Conservation (phyloP, 2,888 invertebrate species). For the Acanthosepion pharaonis region DNA sequence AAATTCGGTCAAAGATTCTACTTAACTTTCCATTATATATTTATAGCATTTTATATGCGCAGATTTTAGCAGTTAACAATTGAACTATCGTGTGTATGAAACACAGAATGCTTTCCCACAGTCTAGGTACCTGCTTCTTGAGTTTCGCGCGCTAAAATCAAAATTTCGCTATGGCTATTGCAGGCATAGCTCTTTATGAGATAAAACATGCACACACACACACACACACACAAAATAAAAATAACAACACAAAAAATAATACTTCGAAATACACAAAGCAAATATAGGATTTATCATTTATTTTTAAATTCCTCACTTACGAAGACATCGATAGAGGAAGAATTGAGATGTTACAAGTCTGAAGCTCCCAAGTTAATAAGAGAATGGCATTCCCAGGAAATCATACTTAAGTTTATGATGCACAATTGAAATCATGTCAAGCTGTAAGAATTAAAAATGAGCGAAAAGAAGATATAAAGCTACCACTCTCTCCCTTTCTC, state of each 20-base stretch:
- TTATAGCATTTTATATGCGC: neutral
- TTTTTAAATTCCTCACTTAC: no score
- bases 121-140: constrained; percentile 1
- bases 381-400: neutral
- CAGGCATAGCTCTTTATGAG: neutral
- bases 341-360: neutral
- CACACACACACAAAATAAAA: no score
- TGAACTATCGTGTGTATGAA: neutral
- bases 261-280: no score
- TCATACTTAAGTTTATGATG: no score
- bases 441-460: neutral
- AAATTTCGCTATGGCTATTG: neutral
- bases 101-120: neutral
- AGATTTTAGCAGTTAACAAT: neutral
- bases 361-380: neutral
- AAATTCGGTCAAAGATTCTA: constrained; percentile 23
- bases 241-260: no score
- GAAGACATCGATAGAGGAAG: neutral
- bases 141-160: neutral
- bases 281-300: no score
- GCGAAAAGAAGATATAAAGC: neutral
- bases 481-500: no score
- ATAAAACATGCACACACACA: no score
- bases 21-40: neutral
- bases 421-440: neutral